Conservation (phyloP, 2,888 invertebrate genomes). For the Rotaria socialis region DNA sequence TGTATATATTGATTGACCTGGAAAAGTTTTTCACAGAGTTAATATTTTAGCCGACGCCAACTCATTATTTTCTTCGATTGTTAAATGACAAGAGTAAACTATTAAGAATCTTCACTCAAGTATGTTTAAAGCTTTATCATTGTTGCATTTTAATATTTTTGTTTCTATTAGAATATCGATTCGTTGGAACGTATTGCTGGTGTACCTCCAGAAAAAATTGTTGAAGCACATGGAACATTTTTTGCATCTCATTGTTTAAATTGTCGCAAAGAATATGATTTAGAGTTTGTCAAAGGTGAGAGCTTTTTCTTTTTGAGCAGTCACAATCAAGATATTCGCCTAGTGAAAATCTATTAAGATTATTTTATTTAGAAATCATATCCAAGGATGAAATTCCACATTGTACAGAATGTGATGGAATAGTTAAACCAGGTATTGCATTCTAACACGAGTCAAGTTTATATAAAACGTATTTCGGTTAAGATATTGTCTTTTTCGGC, state of each 20-base stretch:
- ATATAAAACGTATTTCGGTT: slow-evolving; percentile 38
- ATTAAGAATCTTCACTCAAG: slow-evolving; percentile 64
- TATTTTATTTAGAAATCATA: slow-evolving; percentile 66
- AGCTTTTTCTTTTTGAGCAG: neutral
- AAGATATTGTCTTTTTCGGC: slow-evolving; percentile 88
- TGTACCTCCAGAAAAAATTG: slow-evolving; percentile 74
- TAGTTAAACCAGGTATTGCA: slow-evolving; percentile 72
- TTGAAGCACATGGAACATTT: slow-evolving; percentile 92
- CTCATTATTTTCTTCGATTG: slow-evolving; percentile 82
- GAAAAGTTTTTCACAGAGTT: slow-evolving; percentile 28
- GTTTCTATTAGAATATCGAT: slow-evolving; percentile 76
- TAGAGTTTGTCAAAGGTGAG: slow-evolving; percentile 79
- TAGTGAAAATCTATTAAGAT: neutral
- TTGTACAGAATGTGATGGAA: slow-evolving; percentile 70
- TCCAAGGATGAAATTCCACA: slow-evolving; percentile 71
- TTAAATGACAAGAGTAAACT: slow-evolving; percentile 74
- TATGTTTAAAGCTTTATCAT: slow-evolving; percentile 48
- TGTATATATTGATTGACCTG: slow-evolving; percentile 44
- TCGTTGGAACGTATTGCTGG: slow-evolving; percentile 81
- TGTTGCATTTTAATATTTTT: neutral
- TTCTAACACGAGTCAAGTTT: neutral
- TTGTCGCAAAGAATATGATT: slow-evolving; percentile 70
- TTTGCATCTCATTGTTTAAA: slow-evolving; percentile 75
- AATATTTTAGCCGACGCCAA: slow-evolving; percentile 69
- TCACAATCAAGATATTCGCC: slow-evolving; percentile 14